Percentiles rank a stretch among this genome's conserved stretches.
Conservation (phyloP, 2,888 invertebrate genomes). For the Nyleta sp. region DNA sequence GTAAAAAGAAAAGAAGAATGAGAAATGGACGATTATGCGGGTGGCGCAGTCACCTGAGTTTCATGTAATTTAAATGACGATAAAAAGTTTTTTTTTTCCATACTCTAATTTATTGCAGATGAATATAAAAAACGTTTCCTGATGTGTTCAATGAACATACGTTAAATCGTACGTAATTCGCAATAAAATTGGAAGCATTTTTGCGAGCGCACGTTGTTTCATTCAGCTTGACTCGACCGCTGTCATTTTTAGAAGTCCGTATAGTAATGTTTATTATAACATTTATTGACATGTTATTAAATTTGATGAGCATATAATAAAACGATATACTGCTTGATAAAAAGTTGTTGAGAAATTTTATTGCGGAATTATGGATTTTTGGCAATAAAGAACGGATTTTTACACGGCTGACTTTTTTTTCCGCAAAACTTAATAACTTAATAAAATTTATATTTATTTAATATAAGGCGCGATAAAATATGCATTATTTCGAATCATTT, state of each 20-base stretch:
- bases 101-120: no score
- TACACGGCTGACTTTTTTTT: neutral
- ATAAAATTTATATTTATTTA: slow-evolving; percentile 6
- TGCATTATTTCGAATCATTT: no score
- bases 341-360: slow-evolving; percentile 23
- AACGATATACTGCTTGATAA: slow-evolving; percentile 15
- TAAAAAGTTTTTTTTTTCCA: no score
- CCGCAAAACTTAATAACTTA: neutral
- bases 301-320: slow-evolving; percentile 28
- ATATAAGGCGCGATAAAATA: neutral
- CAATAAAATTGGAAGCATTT: neutral
- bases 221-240: neutral
- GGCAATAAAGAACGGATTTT: slow-evolving; percentile 3
- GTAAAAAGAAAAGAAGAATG: no score
- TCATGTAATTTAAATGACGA: no score
- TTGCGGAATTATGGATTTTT: slow-evolving; percentile 22
- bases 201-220: slow-evolving; percentile 1
- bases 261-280: slow-evolving; percentile 23
- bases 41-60: no score
- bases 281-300: slow-evolving; percentile 30
- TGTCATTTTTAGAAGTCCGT: slow-evolving; percentile 6
- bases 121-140: no score
- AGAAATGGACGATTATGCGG: no score
- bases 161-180: no score
- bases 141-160: neutral